Percentiles rank a stretch among this genome's conserved stretches.
Conservation (phyloP, 2,888 invertebrate genomes). For the Standfussiana lucernea region DNA sequence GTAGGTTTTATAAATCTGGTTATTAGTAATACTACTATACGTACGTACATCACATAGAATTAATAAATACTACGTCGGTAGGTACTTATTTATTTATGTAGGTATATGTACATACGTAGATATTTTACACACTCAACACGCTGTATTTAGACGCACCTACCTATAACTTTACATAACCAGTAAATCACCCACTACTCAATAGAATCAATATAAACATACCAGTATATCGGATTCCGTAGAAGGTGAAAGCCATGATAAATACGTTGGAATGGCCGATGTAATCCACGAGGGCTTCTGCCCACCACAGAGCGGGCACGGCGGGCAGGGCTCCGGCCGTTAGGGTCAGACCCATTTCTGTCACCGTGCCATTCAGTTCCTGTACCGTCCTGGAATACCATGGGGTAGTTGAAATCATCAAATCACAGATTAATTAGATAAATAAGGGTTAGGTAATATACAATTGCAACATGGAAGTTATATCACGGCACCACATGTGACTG, state of each 20-base stretch:
- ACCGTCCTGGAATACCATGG: conserved; percentile 89
- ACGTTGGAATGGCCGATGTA: conserved; percentile 96
- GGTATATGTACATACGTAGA: too few relatives aligned
- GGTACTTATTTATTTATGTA: background rate
- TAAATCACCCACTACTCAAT: conserved; percentile 10
- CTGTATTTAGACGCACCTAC: background rate
- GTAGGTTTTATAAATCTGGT: background rate
- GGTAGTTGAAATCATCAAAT: background rate
- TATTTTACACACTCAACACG: background rate
- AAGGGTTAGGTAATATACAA: too few relatives aligned
- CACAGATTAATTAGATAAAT: too few relatives aligned
- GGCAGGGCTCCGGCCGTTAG: conserved; percentile 93
- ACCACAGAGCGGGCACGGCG: conserved; percentile 93
- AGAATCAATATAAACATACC: conserved; percentile 81
- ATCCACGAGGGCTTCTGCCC: conserved; percentile 95
- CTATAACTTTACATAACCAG: background rate
- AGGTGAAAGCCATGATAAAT: conserved; percentile 95
- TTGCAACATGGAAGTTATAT: background rate
- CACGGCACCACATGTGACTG: too few relatives aligned
- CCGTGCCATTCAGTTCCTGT: conserved; percentile 88
- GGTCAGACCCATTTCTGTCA: conserved; percentile 92
- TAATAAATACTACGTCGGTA: background rate
- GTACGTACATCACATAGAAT: background rate
- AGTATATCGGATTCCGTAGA: conserved; percentile 94
- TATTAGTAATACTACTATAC: background rate